Percentiles rank a stretch among this genome's conserved stretches.
Conservation (phyloP, 2,888 invertebrate genomes). For the Macaria notata region DNA sequence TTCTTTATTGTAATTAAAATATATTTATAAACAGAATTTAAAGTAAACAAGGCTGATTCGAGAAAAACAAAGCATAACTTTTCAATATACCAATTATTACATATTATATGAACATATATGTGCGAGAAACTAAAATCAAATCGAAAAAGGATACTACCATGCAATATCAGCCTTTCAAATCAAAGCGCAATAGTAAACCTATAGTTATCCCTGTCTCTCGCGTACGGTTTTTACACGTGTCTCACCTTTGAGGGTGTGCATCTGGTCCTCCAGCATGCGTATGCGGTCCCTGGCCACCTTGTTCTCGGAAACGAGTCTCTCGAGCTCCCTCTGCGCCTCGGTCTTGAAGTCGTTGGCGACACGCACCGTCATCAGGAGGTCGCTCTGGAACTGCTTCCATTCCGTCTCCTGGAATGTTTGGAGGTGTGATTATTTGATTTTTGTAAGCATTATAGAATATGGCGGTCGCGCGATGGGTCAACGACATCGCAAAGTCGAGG, state of each 20-base stretch:
- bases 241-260: slow-evolving; percentile 90
- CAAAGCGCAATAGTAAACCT: slow-evolving; percentile 20
- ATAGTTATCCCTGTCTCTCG: slow-evolving; percentile 6
- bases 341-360: slow-evolving; percentile 98
- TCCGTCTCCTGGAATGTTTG: slow-evolving; percentile 85
- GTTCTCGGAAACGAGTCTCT: slow-evolving; percentile 91
- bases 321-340: slow-evolving; percentile 93
- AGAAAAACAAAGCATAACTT: no score
- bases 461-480: no score
- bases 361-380: slow-evolving; percentile 94
- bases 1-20: no score
- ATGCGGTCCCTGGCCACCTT: slow-evolving; percentile 90
- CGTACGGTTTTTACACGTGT: neutral
- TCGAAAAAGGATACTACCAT: slow-evolving; percentile 10
- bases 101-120: no score
- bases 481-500: no score
- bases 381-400: slow-evolving; percentile 97
- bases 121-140: slow-evolving; percentile 6
- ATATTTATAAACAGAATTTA: no score
- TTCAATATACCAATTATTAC: no score
- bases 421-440: no score
- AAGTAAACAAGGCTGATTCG: no score
- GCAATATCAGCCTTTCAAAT: slow-evolving; percentile 7
- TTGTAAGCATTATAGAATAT: no score
- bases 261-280: slow-evolving; percentile 88